phyloP scores from a whole-genome alignment of 2,888 invertebrate species.

The Zygothrica quintamaculata region DNA sequence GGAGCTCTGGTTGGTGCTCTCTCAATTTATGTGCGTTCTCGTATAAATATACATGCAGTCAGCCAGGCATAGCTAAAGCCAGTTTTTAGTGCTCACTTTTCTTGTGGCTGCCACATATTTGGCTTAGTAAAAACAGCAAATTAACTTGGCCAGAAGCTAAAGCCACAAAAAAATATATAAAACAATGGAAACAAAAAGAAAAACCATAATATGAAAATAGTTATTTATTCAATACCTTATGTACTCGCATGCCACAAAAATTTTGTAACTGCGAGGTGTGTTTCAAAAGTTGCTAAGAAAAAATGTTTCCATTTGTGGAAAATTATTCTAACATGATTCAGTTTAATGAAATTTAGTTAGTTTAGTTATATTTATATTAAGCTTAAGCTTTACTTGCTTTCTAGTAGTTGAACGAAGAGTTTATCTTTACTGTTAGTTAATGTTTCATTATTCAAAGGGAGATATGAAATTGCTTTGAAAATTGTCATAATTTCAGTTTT shows the following conservation, averaged over 20 bases:
- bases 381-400: no score
- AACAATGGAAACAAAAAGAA: constrained; percentile 3
- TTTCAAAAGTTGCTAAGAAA: not conserved
- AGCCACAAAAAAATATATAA: constrained; percentile 21
- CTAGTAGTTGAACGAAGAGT: no score
- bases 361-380: no score
- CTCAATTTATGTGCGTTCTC: constrained; percentile 65
- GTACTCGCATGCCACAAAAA: not conserved
- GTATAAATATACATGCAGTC: constrained; percentile 75
- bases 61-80: constrained; percentile 57
- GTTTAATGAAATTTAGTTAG: no score
- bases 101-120: constrained; percentile 37
- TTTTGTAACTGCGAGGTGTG: constrained; percentile 16
- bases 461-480: no score
- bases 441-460: no score
- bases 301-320: no score
- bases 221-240: constrained; percentile 38
- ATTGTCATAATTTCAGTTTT: no score
- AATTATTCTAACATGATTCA: no score
- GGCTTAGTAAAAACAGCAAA: constrained; percentile 69
- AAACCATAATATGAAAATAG: constrained; percentile 2
- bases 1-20: constrained; percentile 8
- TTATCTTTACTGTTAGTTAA: no score
- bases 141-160: constrained; percentile 57
- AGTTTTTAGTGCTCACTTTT: constrained; percentile 62